phyloP scores from a whole-genome alignment of 1,140 invertebrate genomes.

The Aphelenchoides besseyi region DNA sequence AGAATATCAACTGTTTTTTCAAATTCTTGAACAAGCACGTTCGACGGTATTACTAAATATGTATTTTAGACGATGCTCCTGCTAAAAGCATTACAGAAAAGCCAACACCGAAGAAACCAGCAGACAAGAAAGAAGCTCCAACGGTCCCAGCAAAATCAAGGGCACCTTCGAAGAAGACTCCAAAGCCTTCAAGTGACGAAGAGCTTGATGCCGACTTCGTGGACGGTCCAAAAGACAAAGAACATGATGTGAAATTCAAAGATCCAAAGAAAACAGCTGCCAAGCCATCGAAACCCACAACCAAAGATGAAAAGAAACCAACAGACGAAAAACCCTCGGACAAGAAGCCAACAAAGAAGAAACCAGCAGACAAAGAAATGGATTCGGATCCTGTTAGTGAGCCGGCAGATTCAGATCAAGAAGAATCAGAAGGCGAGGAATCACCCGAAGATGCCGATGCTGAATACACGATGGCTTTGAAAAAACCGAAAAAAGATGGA shows the following conservation, averaged over 20 bases:
- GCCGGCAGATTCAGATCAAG: background rate
- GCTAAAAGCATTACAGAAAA: background rate
- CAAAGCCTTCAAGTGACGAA: background rate
- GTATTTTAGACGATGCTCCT: background rate
- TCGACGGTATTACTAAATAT: no score
- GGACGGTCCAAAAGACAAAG: background rate
- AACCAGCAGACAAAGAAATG: background rate
- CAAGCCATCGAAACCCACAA: conserved; percentile 1
- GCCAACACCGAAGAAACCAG: background rate
- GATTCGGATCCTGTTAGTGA: no score
- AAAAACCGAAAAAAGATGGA: conserved; percentile 3
- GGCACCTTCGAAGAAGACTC: background rate
- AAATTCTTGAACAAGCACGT: no score
- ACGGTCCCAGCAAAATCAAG: background rate
- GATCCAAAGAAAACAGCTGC: conserved; percentile 4
- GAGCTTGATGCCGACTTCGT: background rate
- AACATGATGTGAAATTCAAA: background rate
- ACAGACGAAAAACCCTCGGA: background rate
- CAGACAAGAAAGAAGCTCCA: background rate
- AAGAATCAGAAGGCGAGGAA: background rate
- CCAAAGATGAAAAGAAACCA: background rate
- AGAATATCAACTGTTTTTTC: no score
- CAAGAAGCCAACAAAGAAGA: conserved; percentile 7
- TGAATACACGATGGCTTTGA: background rate
- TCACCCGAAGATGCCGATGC: background rate